These are phyloP conservation scores for Temnothorax longispinosus DNA, from an alignment of 1,140 invertebrate genomes.

Conservation along the genomic window DNA sequence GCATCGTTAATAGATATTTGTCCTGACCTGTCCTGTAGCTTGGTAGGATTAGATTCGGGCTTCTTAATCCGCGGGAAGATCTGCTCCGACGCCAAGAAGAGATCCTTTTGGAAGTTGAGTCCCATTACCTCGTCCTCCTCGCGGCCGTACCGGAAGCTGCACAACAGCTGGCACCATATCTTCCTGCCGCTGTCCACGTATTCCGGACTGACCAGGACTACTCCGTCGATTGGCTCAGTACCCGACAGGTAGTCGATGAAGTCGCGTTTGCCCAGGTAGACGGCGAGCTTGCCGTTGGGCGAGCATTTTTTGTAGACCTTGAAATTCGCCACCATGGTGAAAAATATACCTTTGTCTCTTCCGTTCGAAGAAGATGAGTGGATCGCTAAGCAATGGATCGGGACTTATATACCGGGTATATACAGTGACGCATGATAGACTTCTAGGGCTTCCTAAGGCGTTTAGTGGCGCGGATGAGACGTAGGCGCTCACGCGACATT, in stretches of 20 bases:
- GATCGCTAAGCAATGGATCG: background rate
- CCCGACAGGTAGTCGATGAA: constrained; percentile 97
- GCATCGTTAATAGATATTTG: background rate
- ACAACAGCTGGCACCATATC: constrained; percentile 97
- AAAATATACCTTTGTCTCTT: background rate
- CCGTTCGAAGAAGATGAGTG: constrained; percentile 34
- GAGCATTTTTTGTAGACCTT: constrained; percentile 98
- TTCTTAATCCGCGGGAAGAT: constrained; percentile 92
- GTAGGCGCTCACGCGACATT: constrained; percentile 7
- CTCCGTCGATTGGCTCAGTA: constrained; percentile 98
- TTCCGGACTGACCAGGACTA: constrained; percentile 96
- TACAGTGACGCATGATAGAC: constrained; percentile 41
- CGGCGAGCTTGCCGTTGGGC: constrained; percentile 96
- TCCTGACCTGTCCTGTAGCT: constrained; percentile 89
- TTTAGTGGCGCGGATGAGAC: constrained; percentile 69
- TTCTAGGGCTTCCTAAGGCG: constrained; percentile 76
- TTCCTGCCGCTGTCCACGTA: constrained; percentile 93
- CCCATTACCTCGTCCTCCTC: constrained; percentile 99
- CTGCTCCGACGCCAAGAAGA: constrained; percentile 95
- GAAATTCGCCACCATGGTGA: constrained; percentile 93
- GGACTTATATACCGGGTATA: constrained; percentile 61
- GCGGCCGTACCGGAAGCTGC: constrained; percentile 98
- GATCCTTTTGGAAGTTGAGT: constrained; percentile 98
- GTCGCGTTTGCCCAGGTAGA: constrained; percentile 98
- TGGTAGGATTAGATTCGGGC: constrained; percentile 87